Conservation (phyloP, 2,797 vertebrate genomes). For the Alca torda region DNA sequence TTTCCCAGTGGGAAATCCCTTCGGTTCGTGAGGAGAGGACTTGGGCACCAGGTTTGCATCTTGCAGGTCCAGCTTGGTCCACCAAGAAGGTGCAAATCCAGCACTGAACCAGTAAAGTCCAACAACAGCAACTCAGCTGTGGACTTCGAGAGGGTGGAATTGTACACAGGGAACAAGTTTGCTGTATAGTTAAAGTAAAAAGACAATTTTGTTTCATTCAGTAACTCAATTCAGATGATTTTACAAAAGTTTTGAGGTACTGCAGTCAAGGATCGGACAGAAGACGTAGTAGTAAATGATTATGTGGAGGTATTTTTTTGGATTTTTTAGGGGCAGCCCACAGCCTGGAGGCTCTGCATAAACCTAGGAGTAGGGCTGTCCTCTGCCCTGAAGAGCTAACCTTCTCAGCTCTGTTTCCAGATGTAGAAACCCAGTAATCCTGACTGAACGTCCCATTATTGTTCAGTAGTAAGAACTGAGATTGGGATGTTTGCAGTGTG, state of each 20-base stretch:
- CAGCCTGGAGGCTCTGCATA: neutral
- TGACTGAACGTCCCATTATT: neutral
- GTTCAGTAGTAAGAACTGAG: neutral
- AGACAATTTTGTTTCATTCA: neutral
- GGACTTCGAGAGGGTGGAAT: neutral
- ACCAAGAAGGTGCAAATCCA: neutral
- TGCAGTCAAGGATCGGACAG: neutral
- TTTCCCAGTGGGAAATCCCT: neutral
- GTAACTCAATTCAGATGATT: neutral
- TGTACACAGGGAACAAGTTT: neutral
- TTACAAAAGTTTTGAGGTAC: neutral
- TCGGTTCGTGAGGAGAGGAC: neutral
- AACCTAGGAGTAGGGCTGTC: neutral
- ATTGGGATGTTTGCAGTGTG: neutral
- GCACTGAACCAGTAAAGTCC: neutral
- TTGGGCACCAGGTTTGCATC: neutral
- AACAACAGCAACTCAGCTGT: neutral
- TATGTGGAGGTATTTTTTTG: neutral
- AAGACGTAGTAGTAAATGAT: rapidly evolving
- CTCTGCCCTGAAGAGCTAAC: neutral
- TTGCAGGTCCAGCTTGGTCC: neutral
- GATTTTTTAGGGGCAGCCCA: neutral
- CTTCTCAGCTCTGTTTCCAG: neutral
- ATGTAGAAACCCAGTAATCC: neutral
- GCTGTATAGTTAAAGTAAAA: neutral